phyloP scores from a whole-genome alignment of 2,797 vertebrate genomes.

The Odontamblyopus lacepedii region DNA sequence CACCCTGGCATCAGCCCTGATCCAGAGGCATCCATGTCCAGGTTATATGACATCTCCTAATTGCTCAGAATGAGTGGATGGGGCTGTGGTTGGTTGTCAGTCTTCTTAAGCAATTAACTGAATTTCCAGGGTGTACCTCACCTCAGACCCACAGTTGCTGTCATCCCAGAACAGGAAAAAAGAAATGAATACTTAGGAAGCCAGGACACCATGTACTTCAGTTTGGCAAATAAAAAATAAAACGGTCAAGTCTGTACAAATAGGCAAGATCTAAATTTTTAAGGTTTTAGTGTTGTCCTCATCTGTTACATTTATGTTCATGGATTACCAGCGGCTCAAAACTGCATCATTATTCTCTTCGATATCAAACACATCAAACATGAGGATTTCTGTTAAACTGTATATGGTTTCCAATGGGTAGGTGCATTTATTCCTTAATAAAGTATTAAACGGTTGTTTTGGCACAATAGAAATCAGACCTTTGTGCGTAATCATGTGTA shows the following conservation, averaged over 20 bases:
- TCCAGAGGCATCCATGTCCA: not conserved
- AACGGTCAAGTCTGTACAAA: not conserved
- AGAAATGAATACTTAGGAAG: not conserved
- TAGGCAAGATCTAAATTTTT: not conserved
- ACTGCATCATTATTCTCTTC: too few relatives aligned
- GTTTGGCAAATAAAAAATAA: not conserved
- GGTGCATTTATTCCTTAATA: too few relatives aligned
- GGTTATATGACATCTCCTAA: not conserved
- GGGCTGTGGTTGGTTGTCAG: not conserved
- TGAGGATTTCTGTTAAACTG: too few relatives aligned
- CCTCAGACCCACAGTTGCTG: not conserved
- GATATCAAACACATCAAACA: too few relatives aligned
- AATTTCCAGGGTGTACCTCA: not conserved
- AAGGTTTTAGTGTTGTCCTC: too few relatives aligned
- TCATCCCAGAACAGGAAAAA: not conserved
- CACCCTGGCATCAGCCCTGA: not conserved
- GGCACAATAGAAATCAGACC: too few relatives aligned
- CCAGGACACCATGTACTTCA: not conserved
- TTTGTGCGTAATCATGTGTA: too few relatives aligned
- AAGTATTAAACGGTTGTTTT: too few relatives aligned
- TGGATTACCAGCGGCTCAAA: too few relatives aligned
- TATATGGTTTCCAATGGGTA: too few relatives aligned
- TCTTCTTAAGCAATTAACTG: not conserved
- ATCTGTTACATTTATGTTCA: too few relatives aligned
- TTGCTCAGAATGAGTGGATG: not conserved